Evolutionary conservation across 2,797 vertebrate genomes (phyloP).

Genomic region (Prionace glauca): DNA sequence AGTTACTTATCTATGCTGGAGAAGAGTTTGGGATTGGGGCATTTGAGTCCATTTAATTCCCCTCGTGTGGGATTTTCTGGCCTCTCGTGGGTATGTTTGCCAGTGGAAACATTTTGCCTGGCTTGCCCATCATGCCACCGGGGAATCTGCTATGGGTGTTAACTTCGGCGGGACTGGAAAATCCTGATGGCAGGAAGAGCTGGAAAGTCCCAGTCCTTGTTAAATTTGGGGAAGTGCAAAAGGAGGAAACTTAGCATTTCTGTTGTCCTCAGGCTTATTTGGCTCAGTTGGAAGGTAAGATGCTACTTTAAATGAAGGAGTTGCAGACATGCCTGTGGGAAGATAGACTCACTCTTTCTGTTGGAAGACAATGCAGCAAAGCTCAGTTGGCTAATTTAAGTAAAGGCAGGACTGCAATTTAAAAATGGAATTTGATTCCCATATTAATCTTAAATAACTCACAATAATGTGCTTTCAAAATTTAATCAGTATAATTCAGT

Average conservation of each 20-base stretch:
- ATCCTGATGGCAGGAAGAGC: too few species aligned
- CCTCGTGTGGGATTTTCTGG: too few species aligned
- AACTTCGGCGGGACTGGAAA: too few species aligned
- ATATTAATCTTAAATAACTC: constrained; percentile 24
- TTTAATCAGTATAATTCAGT: constrained; percentile 26
- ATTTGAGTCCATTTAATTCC: neutral
- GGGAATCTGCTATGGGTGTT: too few species aligned
- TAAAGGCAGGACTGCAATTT: constrained; percentile 12
- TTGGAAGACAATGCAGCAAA: neutral
- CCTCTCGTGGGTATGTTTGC: too few species aligned
- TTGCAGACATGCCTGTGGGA: neutral
- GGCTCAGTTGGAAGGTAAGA: neutral
- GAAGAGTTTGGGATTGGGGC: neutral
- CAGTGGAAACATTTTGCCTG: too few species aligned
- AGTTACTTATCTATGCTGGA: neutral
- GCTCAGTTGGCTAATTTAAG: neutral
- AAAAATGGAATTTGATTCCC: constrained; percentile 4
- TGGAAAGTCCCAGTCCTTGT: neutral
- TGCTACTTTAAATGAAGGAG: neutral
- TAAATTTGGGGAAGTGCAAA: neutral
- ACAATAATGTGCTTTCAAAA: constrained; percentile 10
- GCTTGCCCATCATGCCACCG: too few species aligned
- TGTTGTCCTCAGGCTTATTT: neutral
- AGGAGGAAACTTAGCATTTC: neutral
- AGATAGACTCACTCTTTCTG: neutral